Evolutionary conservation across 2,888 invertebrate genomes (phyloP).

Genomic region (Sabatieria punctata): DNA sequence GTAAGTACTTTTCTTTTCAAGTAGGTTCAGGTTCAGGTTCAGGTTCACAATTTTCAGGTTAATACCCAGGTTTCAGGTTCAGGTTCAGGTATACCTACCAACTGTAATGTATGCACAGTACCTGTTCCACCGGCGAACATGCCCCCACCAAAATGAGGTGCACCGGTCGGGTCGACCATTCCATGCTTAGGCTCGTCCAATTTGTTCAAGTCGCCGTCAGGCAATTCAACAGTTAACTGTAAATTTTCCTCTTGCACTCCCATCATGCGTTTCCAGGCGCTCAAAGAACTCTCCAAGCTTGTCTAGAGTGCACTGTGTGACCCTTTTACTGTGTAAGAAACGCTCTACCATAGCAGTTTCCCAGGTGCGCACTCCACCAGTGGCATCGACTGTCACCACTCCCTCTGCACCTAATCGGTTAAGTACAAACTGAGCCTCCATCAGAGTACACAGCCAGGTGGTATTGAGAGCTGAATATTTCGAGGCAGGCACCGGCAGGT

Average conservation of each 20-base stretch:
- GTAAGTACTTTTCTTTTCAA: too few species aligned
- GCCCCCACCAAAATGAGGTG: constrained; percentile 87
- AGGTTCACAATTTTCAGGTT: too few species aligned
- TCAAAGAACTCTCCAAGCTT: constrained; percentile 34
- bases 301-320: neutral
- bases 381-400: constrained; percentile 42
- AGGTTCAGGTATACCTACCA: too few species aligned
- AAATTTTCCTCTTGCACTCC: neutral
- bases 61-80: too few species aligned
- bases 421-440: constrained; percentile 36
- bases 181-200: constrained; percentile 71
- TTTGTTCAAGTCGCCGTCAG: constrained; percentile 18
- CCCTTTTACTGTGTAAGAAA: neutral
- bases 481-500: constrained; percentile 41
- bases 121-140: constrained; percentile 92
- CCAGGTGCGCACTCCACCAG: constrained; percentile 43
- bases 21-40: too few species aligned
- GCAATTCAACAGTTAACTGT: neutral
- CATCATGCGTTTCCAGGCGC: constrained; percentile 37
- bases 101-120: too few species aligned
- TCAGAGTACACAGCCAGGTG: constrained; percentile 37
- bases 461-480: constrained; percentile 33
- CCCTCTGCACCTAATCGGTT: constrained; percentile 37
- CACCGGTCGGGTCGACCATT: constrained; percentile 67
- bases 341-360: constrained; percentile 37